These are phyloP conservation scores for Campaea margaritaria DNA, from an alignment of 2,888 invertebrate species.

Conservation along the genomic window DNA sequence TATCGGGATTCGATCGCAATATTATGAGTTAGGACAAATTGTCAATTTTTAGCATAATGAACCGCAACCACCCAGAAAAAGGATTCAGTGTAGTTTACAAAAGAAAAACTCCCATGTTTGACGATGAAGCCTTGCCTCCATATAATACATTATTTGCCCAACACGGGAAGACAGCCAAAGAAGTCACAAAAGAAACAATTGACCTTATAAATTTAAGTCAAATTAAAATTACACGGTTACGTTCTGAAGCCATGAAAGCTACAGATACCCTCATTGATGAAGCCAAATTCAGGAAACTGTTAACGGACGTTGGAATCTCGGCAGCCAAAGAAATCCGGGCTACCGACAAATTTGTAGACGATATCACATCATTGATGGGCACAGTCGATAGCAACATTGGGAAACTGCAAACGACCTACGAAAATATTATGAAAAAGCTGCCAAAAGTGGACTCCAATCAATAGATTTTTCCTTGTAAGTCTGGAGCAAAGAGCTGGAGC, in stretches of 20 bases:
- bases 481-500: constrained; percentile 19
- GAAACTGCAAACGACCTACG: constrained; percentile 44
- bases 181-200: constrained; percentile 11
- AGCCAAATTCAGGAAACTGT: constrained; percentile 19
- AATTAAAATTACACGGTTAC: constrained; percentile 12
- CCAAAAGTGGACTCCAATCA: constrained; percentile 36
- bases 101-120: constrained; percentile 34
- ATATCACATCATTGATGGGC: constrained; percentile 51
- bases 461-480: constrained; percentile 27
- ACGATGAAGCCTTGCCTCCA: constrained; percentile 32
- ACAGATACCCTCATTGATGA: constrained; percentile 2
- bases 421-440: constrained; percentile 48
- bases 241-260: constrained; percentile 1
- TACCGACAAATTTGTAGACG: constrained; percentile 54
- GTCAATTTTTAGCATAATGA: constrained; percentile 6
- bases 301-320: constrained; percentile 21
- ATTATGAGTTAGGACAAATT: neutral
- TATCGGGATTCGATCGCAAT: too few species aligned
- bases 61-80: constrained; percentile 28
- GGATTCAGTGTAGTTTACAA: constrained; percentile 43
- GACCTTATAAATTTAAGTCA: neutral
- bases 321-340: constrained; percentile 43
- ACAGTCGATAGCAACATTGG: constrained; percentile 48
- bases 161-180: constrained; percentile 11
- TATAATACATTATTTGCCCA: constrained; percentile 1